phyloP scores from a whole-genome alignment of 2,888 invertebrate genomes.

The Hirtodrosophila alboralis region DNA sequence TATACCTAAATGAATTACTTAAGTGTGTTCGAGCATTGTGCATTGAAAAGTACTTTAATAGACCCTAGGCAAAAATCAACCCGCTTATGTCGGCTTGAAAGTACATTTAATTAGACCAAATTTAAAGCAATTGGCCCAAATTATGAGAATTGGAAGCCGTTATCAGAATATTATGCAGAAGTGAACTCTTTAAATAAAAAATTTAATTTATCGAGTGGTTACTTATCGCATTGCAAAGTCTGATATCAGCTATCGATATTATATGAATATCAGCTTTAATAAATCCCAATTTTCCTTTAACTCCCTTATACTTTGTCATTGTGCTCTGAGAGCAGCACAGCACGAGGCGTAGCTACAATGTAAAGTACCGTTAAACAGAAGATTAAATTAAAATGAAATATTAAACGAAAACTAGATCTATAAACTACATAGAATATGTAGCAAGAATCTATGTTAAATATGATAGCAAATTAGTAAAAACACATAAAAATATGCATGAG shows the following conservation, averaged over 20 bases:
- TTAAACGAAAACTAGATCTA: constrained; percentile 54
- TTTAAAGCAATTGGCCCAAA: constrained; percentile 50
- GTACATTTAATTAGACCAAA: constrained; percentile 72
- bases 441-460: constrained; percentile 47
- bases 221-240: too few species aligned
- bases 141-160: constrained; percentile 22
- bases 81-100: constrained; percentile 67
- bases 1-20: constrained; percentile 50
- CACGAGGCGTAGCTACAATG: constrained; percentile 81
- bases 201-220: constrained; percentile 10
- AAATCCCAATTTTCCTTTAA: constrained; percentile 36
- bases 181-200: constrained; percentile 3
- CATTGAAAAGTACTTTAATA: constrained; percentile 25
- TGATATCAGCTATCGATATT: constrained; percentile 28
- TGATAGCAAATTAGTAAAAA: constrained; percentile 13
- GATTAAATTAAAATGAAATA: too few species aligned
- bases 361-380: constrained; percentile 76
- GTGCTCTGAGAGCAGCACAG: constrained; percentile 47
- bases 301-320: constrained; percentile 46
- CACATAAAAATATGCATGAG: constrained; percentile 57
- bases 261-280: constrained; percentile 33
- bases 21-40: constrained; percentile 37
- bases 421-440: constrained; percentile 44
- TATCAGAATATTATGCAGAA: constrained; percentile 32
- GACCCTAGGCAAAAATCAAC: constrained; percentile 44